Conservation (phyloP, 2,113 vertebrate species). For the Trinectes maculatus region DNA sequence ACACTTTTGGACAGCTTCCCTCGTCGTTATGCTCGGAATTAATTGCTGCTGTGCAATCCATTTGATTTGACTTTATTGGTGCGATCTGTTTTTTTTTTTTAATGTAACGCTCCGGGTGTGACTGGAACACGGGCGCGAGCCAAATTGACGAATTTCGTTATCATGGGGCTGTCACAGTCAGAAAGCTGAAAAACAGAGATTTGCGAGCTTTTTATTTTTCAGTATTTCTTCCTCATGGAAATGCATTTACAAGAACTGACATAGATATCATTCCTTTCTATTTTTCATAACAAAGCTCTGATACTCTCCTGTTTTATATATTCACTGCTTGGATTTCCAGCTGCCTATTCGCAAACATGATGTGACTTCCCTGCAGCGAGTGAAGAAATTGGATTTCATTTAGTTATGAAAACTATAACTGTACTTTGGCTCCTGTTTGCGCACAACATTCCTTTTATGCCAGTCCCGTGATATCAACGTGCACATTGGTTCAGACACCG, state of each 20-base stretch:
- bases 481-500: not conserved
- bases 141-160: constrained; percentile 61
- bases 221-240: constrained; percentile 36
- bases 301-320: constrained; percentile 42
- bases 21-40: constrained; percentile 72
- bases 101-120: constrained; percentile 47
- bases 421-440: constrained; percentile 16
- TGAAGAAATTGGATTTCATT: constrained; percentile 51
- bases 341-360: constrained; percentile 50
- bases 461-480: constrained; percentile 17
- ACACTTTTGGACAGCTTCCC: constrained; percentile 67
- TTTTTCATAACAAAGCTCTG: constrained; percentile 38
- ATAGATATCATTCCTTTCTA: constrained; percentile 28
- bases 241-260: constrained; percentile 46
- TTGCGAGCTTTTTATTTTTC: constrained; percentile 22
- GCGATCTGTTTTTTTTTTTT: constrained; percentile 63
- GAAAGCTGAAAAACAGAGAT: constrained; percentile 48
- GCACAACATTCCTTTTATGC: constrained; percentile 24
- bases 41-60: constrained; percentile 67
- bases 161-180: constrained; percentile 48
- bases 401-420: constrained; percentile 50
- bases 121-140: constrained; percentile 46
- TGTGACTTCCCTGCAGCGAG: constrained; percentile 38
- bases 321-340: constrained; percentile 44
- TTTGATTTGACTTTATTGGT: constrained; percentile 73